Evolutionary conservation across 1,140 invertebrate genomes (phyloP), one percentile per base, ranked within the genome.

Genomic region (Uloborus diversus): DNA sequence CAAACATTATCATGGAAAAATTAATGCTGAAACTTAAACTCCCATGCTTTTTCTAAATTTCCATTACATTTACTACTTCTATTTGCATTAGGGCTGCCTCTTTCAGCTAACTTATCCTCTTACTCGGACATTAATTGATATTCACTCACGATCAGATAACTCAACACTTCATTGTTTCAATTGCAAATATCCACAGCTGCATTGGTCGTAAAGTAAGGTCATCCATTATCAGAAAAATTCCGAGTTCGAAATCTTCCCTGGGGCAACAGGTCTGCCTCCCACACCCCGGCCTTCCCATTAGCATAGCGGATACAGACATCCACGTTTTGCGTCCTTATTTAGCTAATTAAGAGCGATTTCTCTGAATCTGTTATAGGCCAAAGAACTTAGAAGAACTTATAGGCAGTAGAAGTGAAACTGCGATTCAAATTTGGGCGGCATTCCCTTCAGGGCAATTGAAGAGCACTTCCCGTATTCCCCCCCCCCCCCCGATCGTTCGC

Each of bases 391-490:
- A n/a, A 23, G n/a, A n/a, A n/a, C 33, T 64, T 9, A 37, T 49
- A 25, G 27, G 64, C 64, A 47, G 64, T n/a, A 37, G 25, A 25
- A n/a, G 20, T 14, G 23, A 49, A 30, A 20, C 25, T 53, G 51
- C 64, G 25, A 28, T 47, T 37, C 33, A 64, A 37, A 42, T 42
- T 64, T 66, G 42, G 64, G 64, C 42, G 64, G 32, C 51, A 42
- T 20, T 28, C n/a, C 14, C 51, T 23, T 23, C n/a, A 17, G 51
- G 64, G 25, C 27, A 49, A 66, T 35, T 35, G 49, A 27, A 66
- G 64, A 27, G 47, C 4, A 66, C 64, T 66, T 66, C 64, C 64
- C 49, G 64, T 35, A n/a, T 42, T 23, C 64, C 47, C 64, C 64
- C 64, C 64, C 64, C 49, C 47, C 64, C 25, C 64, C 20, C 4